These are phyloP conservation scores for Vombatus ursinus DNA, from an alignment of 2,113 vertebrate species.

Conservation along the genomic window DNA sequence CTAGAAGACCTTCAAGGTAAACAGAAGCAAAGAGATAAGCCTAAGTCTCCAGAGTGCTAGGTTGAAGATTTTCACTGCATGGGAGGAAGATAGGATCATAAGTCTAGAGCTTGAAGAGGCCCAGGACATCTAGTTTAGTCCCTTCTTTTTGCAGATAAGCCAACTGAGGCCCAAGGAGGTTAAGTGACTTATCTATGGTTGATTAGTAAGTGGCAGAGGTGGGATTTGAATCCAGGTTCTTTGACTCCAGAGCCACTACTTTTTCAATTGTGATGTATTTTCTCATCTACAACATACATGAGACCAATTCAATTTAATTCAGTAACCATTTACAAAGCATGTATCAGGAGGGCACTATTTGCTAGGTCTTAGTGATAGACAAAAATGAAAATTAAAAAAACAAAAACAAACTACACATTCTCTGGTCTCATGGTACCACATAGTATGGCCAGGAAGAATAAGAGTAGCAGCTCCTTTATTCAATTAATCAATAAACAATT, in stretches of 20 bases:
- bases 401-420: background rate
- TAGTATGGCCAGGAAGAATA: background rate
- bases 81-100: background rate
- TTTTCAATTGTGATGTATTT: background rate
- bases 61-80: background rate
- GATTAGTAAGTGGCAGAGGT: background rate
- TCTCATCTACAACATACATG: background rate
- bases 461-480: background rate
- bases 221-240: background rate
- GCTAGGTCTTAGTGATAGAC: background rate
- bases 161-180: background rate
- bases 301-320: background rate
- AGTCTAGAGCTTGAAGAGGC: background rate
- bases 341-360: background rate
- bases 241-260: background rate
- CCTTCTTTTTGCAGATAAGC: background rate
- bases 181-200: background rate
- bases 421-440: background rate
- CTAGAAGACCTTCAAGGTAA: background rate
- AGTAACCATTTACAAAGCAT: background rate
- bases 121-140: background rate
- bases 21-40: background rate
- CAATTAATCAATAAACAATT: no score
- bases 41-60: background rate
- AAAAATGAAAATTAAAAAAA: background rate